phyloP scores from a whole-genome alignment of 1,140 invertebrate species.

The Chrysomallon squamiferum region DNA sequence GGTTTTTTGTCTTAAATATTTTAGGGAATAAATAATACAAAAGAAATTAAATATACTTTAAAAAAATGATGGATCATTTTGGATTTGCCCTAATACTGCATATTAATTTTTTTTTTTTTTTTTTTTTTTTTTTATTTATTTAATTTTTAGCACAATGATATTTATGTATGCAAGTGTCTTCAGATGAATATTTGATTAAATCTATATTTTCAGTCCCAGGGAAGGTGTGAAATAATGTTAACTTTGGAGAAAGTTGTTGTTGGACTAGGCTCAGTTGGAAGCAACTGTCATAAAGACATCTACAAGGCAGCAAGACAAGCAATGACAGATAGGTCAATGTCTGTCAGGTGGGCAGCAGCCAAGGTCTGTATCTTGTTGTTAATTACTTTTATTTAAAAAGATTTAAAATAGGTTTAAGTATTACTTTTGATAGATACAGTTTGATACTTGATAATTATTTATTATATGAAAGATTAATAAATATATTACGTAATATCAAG shows the following conservation, averaged over 20 bases:
- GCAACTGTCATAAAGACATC: slow-evolving; percentile 88
- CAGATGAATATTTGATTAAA: too few relatives aligned
- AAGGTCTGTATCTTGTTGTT: slow-evolving; percentile 67
- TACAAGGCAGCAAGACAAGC: slow-evolving; percentile 87
- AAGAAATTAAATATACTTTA: too few relatives aligned
- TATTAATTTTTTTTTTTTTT: background rate
- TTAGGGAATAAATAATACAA: too few relatives aligned
- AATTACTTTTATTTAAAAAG: too few relatives aligned
- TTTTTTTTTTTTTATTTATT: background rate
- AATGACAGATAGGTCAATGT: slow-evolving; percentile 88
- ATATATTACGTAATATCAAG: too few relatives aligned
- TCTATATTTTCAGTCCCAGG: slow-evolving; percentile 78
- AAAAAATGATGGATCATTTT: too few relatives aligned
- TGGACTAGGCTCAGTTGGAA: slow-evolving; percentile 87
- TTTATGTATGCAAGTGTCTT: background rate
- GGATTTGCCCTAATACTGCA: too few relatives aligned
- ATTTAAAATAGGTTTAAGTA: too few relatives aligned
- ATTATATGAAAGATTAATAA: too few relatives aligned
- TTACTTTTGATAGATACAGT: too few relatives aligned
- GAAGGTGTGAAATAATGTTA: slow-evolving; percentile 94
- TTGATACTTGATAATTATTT: too few relatives aligned
- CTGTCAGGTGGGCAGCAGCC: slow-evolving; percentile 86
- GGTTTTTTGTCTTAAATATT: too few relatives aligned
- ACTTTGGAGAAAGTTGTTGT: slow-evolving; percentile 87
- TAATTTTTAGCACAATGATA: background rate